Percentiles rank a stretch among this genome's conserved stretches.
Evolutionary conservation across 2,113 vertebrate genomes (phyloP).

Genomic region (Thryonomys swinderianus): DNA sequence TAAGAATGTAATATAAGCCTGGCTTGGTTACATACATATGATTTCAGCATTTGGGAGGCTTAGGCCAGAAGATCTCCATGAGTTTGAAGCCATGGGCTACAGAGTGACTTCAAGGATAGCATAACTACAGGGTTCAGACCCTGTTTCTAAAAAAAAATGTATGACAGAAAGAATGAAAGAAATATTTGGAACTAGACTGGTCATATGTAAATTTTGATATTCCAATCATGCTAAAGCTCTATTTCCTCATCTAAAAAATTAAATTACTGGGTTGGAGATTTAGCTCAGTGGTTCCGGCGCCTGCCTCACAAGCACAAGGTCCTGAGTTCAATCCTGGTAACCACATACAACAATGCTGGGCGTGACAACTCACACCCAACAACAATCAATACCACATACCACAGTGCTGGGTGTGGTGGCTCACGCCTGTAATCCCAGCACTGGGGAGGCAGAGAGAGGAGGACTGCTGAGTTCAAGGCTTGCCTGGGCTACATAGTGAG

Average conservation of each 20-base stretch:
- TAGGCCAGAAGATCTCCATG: background rate
- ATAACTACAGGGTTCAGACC: background rate
- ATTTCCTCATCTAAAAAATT: background rate
- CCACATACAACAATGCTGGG: no score
- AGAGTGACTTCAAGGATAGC: background rate
- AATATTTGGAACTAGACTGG: background rate
- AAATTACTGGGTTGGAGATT: no score
- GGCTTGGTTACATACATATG: background rate
- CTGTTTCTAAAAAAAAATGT: background rate
- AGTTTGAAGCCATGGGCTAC: background rate
- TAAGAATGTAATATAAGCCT: background rate
- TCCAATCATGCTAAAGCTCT: conserved; percentile 4
- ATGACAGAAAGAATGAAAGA: conserved; percentile 4
- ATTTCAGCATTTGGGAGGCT: background rate
- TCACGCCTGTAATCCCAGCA: no score
- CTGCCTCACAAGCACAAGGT: no score
- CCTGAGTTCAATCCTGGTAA: no score
- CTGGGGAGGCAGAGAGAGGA: no score
- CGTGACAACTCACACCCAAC: no score
- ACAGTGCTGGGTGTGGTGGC: no score
- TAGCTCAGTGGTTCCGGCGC: no score
- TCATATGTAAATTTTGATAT: conserved; percentile 36
- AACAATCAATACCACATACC: no score
- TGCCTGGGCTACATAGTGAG: no score
- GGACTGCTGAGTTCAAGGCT: no score